Base-by-base conservation (phyloP, 1,140 invertebrate genomes). In the Drosophila sp. region DNA sequence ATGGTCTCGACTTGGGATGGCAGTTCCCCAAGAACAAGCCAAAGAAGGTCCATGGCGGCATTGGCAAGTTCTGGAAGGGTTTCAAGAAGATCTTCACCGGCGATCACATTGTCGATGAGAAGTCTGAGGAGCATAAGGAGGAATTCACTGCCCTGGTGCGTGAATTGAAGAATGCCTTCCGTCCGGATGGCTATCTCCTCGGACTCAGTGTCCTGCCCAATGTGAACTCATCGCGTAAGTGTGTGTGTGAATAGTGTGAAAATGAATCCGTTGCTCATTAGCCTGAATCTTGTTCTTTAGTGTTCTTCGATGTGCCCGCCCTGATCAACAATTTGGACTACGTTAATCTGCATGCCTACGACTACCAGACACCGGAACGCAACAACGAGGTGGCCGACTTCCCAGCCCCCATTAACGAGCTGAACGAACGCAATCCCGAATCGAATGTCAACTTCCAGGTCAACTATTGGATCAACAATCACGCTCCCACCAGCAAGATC, bases 1-100 rank as follows among this genome's bases (percentile, higher is more conserved):
- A 97, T 87, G 97, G 97, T n/a, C 92, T 97, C 1, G 97, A 97
- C 84, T 92, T 98, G 0, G 96, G 95, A 27, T 97, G 96, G 96
- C 95, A 97, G 92, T 97, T 97, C 93, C 95, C 96, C 8, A 94
- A 94, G 63, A 94, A 94, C 56, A 96, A 96, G 90, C 94, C 95
- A 10, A 96, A 96, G 93, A 96, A 96, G 90, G 94, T 96, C 7
- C 94, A 95, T 41, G 93, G 94, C 35, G 93, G 94, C 41, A 93
- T 95, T 40, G 93, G 95, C 94, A 93, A 93, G 1, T 90, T 96
- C 73, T 96, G 95, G 94, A 95, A 96, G 66, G 94, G 94, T 2
- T 90, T 96, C 60, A 96, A 96, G 93, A 96, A 96, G 84, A 95
- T 94, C n/a, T 95, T 96, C 72, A 94, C 92, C 5, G 95, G 95